These are phyloP conservation scores for Orchestia grillus DNA, from an alignment of 1,140 invertebrate genomes.

Conservation along the genomic window DNA sequence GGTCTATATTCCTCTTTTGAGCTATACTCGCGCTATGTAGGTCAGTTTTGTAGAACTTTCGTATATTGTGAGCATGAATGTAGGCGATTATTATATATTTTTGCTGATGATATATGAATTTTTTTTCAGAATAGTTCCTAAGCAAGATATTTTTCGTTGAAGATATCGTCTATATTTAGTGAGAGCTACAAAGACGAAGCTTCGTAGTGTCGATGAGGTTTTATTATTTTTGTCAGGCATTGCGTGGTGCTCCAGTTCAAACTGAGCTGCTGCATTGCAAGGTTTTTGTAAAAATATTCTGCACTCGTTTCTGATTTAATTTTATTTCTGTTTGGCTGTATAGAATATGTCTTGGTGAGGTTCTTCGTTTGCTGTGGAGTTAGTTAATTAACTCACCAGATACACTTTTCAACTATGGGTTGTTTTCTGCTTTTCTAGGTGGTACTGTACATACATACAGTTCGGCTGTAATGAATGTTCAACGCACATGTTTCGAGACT, in stretches of 20 bases:
- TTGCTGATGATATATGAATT: conserved; percentile 18
- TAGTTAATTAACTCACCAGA: not conserved
- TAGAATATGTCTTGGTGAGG: not conserved
- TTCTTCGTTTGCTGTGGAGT: not conserved
- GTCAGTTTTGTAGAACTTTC: conserved; percentile 55
- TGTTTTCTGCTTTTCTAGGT: conserved; percentile 8
- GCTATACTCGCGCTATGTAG: conserved; percentile 28
- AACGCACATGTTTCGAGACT: not conserved
- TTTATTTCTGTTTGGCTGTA: not conserved
- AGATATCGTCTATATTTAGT: not conserved
- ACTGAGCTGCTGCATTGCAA: not conserved
- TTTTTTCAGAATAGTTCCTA: conserved; percentile 29
- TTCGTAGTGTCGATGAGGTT: not conserved
- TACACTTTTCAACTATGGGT: not conserved
- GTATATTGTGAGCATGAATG: conserved; percentile 13
- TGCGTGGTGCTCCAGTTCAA: not conserved
- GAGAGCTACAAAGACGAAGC: not conserved
- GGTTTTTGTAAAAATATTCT: not conserved
- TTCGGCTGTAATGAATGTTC: not conserved
- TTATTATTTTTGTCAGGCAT: not conserved
- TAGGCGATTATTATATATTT: conserved; percentile 51
- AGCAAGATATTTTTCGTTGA: conserved; percentile 24
- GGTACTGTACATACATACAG: conserved; percentile 7
- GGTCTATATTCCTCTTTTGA: not conserved
- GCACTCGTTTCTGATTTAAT: not conserved